A percentile compares a stretch with the other conserved stretches of the same genome.
These are phyloP conservation scores for Parnassius apollo DNA, from an alignment of 2,888 invertebrate species.

Conservation along the genomic window DNA sequence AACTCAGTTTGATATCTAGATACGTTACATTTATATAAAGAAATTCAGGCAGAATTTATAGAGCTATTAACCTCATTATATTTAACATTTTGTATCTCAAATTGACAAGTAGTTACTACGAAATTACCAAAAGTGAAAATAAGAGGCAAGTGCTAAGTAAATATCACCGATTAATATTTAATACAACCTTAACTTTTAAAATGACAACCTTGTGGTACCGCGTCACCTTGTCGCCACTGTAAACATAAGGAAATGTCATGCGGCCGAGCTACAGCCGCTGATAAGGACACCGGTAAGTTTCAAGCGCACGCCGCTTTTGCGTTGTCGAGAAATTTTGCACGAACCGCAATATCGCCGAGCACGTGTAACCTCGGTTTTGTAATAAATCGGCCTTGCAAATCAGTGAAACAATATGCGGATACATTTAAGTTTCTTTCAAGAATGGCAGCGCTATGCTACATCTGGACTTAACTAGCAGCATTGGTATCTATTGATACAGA, in stretches of 20 bases:
- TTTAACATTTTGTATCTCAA: conserved; percentile 20
- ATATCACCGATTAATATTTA: conserved; percentile 27
- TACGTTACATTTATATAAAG: too few species aligned
- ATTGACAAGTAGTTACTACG: conserved; percentile 12
- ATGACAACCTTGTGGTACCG: conserved; percentile 29
- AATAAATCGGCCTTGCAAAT: conserved; percentile 38
- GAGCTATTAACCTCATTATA: conserved; percentile 22
- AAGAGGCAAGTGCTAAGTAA: conserved; percentile 15
- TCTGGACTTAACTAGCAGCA: conserved; percentile 1
- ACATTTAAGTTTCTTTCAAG: conserved; percentile 23
- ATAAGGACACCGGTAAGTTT: conserved; percentile 34
- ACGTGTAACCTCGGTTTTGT: conserved; percentile 60
- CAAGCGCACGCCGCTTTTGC: conserved; percentile 32
- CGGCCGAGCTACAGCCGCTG: conserved; percentile 22
- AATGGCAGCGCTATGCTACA: background rate
- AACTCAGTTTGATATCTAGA: too few species aligned
- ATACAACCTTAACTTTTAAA: conserved; percentile 36
- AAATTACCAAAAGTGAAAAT: conserved; percentile 24
- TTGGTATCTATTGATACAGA: conserved; percentile 18
- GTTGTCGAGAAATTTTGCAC: conserved; percentile 45
- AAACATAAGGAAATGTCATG: conserved; percentile 36
- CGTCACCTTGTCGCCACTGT: conserved; percentile 31
- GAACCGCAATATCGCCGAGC: conserved; percentile 53
- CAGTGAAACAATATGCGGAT: conserved; percentile 27
- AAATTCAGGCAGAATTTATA: background rate